Evolutionary conservation across 1,140 invertebrate genomes (phyloP).

Genomic region (Stegodyphus dumicola): DNA sequence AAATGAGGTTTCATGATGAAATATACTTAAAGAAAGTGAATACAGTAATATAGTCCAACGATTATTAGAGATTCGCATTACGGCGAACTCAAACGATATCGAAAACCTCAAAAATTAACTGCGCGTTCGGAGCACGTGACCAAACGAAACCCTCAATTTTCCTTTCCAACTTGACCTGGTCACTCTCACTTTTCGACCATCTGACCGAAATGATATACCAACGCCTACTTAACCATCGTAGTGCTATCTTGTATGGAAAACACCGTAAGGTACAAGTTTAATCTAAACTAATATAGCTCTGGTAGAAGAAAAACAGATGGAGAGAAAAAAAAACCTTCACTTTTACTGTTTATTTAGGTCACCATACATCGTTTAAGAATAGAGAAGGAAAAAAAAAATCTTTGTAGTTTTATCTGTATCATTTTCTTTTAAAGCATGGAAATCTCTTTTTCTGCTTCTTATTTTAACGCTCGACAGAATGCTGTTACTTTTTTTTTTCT

Average conservation of each 20-base stretch:
- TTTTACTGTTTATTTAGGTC: constrained; percentile 21
- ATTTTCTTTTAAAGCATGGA: constrained; percentile 2
- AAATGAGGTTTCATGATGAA: too few species aligned
- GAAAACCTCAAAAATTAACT: constrained; percentile 17
- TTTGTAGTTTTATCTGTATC: constrained; percentile 29
- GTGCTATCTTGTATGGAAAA: background rate
- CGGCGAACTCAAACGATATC: too few species aligned
- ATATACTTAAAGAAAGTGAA: too few species aligned
- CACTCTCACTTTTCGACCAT: constrained; percentile 30
- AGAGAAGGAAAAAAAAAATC: background rate
- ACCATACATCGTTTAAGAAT: constrained; percentile 16
- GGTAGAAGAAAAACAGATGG: background rate
- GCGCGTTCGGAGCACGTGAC: constrained; percentile 25
- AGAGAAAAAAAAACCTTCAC: background rate
- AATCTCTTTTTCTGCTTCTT: background rate
- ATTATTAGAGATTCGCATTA: too few species aligned
- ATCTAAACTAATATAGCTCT: constrained; percentile 4
- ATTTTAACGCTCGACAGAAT: background rate
- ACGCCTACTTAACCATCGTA: constrained; percentile 8
- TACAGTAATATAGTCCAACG: too few species aligned
- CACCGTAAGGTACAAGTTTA: constrained; percentile 27
- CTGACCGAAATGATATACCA: constrained; percentile 38
- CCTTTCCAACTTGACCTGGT: constrained; percentile 44
- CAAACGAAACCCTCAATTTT: constrained; percentile 7
- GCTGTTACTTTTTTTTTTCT: background rate